Percentiles rank a stretch among this genome's conserved stretches.
phyloP scores from a whole-genome alignment of 2,888 invertebrate species.

The Oligia fasciuncula region DNA sequence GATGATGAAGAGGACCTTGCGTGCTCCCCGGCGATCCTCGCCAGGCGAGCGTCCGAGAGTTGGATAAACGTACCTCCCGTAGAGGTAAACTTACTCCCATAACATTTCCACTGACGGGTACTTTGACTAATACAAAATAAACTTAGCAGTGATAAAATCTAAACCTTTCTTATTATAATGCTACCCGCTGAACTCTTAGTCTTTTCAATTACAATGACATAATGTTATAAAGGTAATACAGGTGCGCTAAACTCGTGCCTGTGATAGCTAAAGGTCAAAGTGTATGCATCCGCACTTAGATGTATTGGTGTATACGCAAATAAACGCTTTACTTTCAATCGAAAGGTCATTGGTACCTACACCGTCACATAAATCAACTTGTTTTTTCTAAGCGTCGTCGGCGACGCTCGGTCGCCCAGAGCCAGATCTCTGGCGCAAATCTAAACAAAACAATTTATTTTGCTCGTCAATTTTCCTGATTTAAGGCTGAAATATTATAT shows the following conservation, averaged over 20 bases:
- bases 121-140: constrained; percentile 7
- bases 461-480: constrained; percentile 4
- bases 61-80: constrained; percentile 97
- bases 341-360: constrained; percentile 9
- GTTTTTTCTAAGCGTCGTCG: constrained; percentile 25
- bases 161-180: constrained; percentile 11
- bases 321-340: constrained; percentile 8
- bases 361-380: constrained; percentile 40
- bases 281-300: constrained; percentile 5
- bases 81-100: constrained; percentile 91
- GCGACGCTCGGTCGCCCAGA: not conserved
- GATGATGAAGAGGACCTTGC: constrained; percentile 96
- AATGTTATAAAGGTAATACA: constrained; percentile 12
- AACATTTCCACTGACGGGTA: constrained; percentile 37
- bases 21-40: constrained; percentile 96
- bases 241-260: constrained; percentile 5
- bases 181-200: not conserved
- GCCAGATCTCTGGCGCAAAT: constrained; percentile 40
- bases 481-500: constrained; percentile 7
- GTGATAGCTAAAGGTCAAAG: constrained; percentile 51
- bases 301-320: not conserved
- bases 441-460: constrained; percentile 43
- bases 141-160: not conserved
- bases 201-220: constrained; percentile 28
- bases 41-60: constrained; percentile 96